Conservation (phyloP, 2,113 vertebrate species). For the human region GRCh38 chr12:75867501-75868000, state of each 20-base stretch:
- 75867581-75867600: neutral
- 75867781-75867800: neutral
- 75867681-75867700: neutral
- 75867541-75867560: neutral
- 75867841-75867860: neutral
- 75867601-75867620: neutral
- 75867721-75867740: neutral
- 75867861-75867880: neutral
- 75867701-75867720: neutral
- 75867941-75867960: neutral
- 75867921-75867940: neutral
- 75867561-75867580: neutral
- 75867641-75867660: neutral
- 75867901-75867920: neutral
- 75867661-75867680: neutral
- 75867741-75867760: neutral
- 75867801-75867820: neutral
- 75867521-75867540: neutral
- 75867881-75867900: neutral
- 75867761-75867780: neutral
- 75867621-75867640: neutral
- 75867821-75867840: neutral
- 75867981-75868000: neutral
- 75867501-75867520: neutral
- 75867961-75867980: neutral